Conservation (phyloP, 2,113 vertebrate genomes). For the Sapayoa aenigma region DNA sequence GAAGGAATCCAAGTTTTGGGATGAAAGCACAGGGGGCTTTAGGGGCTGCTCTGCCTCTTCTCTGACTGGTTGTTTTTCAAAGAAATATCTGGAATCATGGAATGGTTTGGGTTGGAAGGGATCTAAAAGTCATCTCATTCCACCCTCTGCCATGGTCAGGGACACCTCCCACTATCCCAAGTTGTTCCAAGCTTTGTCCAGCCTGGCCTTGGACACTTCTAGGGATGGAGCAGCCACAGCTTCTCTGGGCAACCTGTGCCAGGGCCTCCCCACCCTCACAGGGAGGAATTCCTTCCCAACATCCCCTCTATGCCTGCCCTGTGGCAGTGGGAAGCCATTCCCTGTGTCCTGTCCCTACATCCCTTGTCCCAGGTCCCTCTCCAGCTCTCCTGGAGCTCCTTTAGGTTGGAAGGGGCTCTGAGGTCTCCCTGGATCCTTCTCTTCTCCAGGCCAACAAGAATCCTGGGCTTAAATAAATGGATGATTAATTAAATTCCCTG, state of each 20-base stretch:
- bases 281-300: neutral
- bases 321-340: neutral
- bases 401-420: fast-evolving
- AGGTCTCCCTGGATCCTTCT: neutral
- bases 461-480: neutral
- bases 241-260: neutral
- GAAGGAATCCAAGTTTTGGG: neutral
- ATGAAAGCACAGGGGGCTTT: fast-evolving
- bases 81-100: neutral
- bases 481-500: neutral
- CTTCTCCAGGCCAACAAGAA: neutral
- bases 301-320: neutral
- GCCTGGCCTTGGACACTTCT: neutral
- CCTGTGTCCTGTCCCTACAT: neutral
- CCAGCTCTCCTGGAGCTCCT: neutral
- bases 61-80: neutral
- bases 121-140: fast-evolving
- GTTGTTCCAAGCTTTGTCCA: too few species aligned
- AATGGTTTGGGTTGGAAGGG: neutral
- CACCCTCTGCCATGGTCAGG: neutral
- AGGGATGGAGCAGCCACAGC: neutral
- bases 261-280: neutral
- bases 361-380: neutral
- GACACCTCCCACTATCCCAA: neutral
- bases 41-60: neutral